Percentiles rank a stretch among this genome's conserved stretches.
Conservation (phyloP, 2,113 vertebrate genomes). For the Petrocephalus microphthalmus region DNA sequence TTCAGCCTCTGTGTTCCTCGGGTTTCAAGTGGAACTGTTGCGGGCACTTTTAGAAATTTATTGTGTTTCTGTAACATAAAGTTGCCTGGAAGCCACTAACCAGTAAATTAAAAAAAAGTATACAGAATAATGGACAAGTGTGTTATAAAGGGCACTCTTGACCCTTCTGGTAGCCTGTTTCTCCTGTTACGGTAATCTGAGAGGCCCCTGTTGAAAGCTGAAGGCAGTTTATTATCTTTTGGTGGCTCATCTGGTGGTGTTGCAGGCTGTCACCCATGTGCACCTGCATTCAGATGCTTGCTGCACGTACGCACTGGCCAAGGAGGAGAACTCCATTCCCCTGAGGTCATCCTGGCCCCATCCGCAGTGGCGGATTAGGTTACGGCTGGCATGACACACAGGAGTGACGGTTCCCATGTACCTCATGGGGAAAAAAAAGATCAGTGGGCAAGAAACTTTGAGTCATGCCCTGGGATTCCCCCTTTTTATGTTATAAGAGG, state of each 20-base stretch:
- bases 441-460: neutral
- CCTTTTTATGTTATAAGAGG: neutral
- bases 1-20: neutral
- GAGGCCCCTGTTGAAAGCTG: neutral
- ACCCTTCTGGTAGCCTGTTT: neutral
- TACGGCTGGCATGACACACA: neutral
- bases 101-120: slow-evolving; percentile 18
- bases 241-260: neutral
- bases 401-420: neutral
- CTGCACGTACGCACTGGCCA: neutral
- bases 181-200: slow-evolving; percentile 13
- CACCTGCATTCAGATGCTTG: neutral
- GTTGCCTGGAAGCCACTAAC: neutral
- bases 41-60: neutral
- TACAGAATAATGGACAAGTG: neutral
- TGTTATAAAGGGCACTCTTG: neutral
- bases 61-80: neutral
- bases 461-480: neutral
- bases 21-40: neutral
- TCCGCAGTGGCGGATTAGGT: neutral
- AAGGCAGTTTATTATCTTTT: neutral
- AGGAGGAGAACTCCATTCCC: neutral
- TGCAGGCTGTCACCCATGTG: neutral
- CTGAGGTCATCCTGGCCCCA: neutral
- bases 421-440: neutral